Conservation (phyloP, 1,140 invertebrate species). For the Magallana ariakensis region DNA sequence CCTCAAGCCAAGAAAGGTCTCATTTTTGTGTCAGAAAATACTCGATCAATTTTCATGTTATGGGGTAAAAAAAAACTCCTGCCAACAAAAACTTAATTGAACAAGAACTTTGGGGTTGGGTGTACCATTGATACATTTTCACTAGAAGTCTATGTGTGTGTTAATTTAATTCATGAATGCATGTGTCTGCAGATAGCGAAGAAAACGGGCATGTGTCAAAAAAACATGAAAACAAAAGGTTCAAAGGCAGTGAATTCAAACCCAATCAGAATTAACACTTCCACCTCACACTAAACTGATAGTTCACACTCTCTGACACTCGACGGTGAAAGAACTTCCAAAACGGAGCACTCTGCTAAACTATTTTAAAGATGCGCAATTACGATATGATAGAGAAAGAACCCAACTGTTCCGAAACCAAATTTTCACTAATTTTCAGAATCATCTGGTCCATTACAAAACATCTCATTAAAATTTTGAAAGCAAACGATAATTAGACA, state of each 20-base stretch:
- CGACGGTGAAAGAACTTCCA: not conserved
- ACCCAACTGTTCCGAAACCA: not conserved
- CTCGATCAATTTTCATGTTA: not conserved
- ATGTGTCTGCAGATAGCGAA: not conserved
- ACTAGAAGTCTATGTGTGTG: no score
- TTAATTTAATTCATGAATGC: no score
- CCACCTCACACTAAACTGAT: not conserved
- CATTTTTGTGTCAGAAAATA: constrained; percentile 5
- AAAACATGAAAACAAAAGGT: not conserved
- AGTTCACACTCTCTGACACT: constrained; percentile 22
- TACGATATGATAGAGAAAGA: not conserved
- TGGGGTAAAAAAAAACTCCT: not conserved
- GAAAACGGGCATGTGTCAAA: not conserved
- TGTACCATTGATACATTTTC: not conserved
- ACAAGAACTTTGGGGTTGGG: not conserved
- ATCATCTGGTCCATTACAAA: constrained; percentile 27
- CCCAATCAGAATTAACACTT: constrained; percentile 14
- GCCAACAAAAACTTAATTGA: not conserved
- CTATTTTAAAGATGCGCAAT: constrained; percentile 16
- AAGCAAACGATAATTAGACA: not conserved
- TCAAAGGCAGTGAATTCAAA: constrained; percentile 21
- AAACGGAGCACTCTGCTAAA: not conserved
- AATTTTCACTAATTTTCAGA: constrained; percentile 26
- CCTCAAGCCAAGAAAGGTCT: not conserved
- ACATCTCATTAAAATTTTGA: constrained; percentile 33